Percentiles rank a stretch among this genome's conserved stretches.
These are phyloP conservation scores for Cardinalis cardinalis DNA, from an alignment of 2,113 vertebrate species.

Conservation along the genomic window DNA sequence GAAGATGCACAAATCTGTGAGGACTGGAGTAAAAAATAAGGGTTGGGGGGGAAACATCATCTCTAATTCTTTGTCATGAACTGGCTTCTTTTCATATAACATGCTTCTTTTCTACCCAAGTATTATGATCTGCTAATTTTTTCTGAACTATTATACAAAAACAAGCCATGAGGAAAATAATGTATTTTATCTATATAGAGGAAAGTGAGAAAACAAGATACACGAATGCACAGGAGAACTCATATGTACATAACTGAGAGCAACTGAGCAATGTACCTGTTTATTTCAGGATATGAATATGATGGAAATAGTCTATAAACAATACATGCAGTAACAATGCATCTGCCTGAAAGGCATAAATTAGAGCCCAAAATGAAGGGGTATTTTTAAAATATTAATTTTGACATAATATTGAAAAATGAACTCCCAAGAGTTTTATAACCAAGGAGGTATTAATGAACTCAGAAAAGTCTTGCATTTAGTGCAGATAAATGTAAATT, in stretches of 20 bases:
- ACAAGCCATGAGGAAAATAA: background rate
- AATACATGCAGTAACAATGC: background rate
- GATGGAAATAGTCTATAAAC: background rate
- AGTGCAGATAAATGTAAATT: background rate
- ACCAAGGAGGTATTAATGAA: background rate
- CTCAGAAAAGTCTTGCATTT: background rate
- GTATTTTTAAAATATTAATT: background rate
- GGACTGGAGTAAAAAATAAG: background rate
- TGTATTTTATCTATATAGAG: background rate
- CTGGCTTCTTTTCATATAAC: background rate
- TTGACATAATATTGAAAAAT: background rate
- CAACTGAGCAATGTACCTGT: background rate
- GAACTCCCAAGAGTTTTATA: background rate
- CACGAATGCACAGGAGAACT: background rate
- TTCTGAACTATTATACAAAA: background rate
- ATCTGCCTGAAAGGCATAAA: background rate
- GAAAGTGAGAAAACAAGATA: background rate
- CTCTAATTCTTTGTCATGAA: background rate
- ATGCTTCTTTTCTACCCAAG: background rate
- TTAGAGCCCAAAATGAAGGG: background rate
- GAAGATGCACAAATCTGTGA: background rate
- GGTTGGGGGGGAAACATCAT: background rate
- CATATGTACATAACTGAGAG: background rate
- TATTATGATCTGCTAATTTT: background rate
- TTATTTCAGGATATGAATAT: background rate